Base-by-base conservation (phyloP, 2,888 invertebrate species). In the Microplitis manilae region DNA sequence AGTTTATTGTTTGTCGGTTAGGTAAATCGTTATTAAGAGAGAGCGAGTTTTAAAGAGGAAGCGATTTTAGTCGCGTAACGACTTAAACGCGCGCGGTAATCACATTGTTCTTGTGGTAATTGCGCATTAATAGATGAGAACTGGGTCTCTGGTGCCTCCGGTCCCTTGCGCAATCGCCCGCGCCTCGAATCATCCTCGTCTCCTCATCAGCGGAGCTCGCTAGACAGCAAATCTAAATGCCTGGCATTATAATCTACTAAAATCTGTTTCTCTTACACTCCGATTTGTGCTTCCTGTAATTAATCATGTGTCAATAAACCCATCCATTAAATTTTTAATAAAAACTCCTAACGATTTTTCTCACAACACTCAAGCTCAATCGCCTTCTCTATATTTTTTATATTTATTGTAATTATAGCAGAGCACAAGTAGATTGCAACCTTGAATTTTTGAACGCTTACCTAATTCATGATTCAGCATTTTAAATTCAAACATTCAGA, bases 101-200 rank as follows among this genome's bases (percentile, higher is more conserved):
- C 87, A 84, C 85, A 87, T 87, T 87, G 87, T 87, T 86, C 74
- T 79, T 83, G 76, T 81, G 81, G 84, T 86, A 86, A 87, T 87
- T 85, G 86, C 83, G 83, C 85, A 84, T 87, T 87, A 87, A 86
- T 87, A 85, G 87, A 86, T 86, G 87, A 87, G 87, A 87, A 87
- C 85, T 86, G 85, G 87, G 87, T 86, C 86, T 83, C 77, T 17
- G 61, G 59, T 50, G 79, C 80, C 82, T 81, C 78, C 80, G 70
- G 65, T 61, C 77, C 72, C 79, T 84, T 84, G 84, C 83, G 83
- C 77, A 84, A 84, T 82, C 41, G 61, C 20, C 60, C 38, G 64
- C 68, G 65, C 76, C 67, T 73, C 73, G 73, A 76, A 76, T 62
- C 60, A 41, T 40, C 62, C 39, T 68, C 62, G 40, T 30, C 20